phyloP scores from a whole-genome alignment of 2,113 vertebrate species.

The Cisticola juncidis region DNA sequence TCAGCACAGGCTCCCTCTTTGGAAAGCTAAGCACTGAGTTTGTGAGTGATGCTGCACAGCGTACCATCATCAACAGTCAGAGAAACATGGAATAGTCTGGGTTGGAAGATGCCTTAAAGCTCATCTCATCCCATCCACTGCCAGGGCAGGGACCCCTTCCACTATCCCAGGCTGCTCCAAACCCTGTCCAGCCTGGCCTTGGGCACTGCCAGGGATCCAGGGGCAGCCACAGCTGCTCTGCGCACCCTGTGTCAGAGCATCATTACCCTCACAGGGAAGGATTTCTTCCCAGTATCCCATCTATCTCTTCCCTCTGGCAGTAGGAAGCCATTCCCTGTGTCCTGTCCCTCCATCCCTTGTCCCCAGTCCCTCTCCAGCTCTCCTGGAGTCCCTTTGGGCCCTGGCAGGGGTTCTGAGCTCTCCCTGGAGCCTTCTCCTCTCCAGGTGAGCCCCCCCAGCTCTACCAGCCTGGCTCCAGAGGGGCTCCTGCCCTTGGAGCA shows the following conservation, averaged over 20 bases:
- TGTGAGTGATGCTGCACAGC: not conserved
- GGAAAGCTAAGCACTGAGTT: not conserved
- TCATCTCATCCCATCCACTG: not conserved
- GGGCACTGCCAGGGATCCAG: not conserved
- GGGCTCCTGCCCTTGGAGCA: not conserved
- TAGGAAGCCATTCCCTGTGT: not conserved
- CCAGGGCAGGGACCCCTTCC: not conserved
- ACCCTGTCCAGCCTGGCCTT: not conserved
- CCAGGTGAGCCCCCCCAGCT: not conserved
- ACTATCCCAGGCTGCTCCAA: not conserved
- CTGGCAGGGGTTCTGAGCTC: not conserved
- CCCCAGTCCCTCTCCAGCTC: not conserved
- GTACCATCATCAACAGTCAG: not conserved
- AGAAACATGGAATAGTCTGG: not conserved
- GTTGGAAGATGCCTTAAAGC: not conserved
- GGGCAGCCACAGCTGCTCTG: not conserved
- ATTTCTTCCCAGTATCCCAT: not conserved
- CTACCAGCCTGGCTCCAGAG: not conserved
- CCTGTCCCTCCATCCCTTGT: not conserved
- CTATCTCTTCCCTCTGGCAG: not conserved
- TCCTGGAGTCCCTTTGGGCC: not conserved
- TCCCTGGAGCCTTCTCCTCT: not conserved
- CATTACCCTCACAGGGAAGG: fast-evolving
- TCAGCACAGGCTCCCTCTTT: not conserved
- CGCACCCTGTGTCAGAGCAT: not conserved